Evolutionary conservation across 2,797 vertebrate genomes (phyloP), one percentile per base, ranked within the genome.

Genomic region (Enteromius fasciolatus): DNA sequence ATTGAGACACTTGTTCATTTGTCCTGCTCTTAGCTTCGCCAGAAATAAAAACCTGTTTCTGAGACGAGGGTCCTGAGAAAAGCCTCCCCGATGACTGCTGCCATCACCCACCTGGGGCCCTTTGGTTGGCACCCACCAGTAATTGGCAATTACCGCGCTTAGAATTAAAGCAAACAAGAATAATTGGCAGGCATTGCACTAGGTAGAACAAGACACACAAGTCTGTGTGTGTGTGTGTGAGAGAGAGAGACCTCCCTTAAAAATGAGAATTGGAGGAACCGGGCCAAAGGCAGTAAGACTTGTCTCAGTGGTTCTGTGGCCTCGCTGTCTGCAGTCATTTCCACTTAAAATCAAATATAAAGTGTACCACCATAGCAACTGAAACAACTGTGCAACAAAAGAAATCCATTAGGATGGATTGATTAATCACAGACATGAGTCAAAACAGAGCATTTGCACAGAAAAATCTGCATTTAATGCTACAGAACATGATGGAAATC

Each of bases 111-210:
- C 74, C 52, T 67, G 54, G 63, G 63, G 59, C 73, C 63, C 64
- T 87, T 63, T 63, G 80, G 72, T 85, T 86, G 86, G 85, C 81
- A 76, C 82, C 75, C 83, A 46, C 33, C 57, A 84, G 82, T 86
- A 83, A 83, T 82, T 85, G 83, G 66, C 84, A 86, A 84, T 84
- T 84, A 80, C 81, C 39, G 33, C 4, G 76, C 73, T 88, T 73
- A 67, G 73, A 87, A 84, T 85, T 83, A 87, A 89, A 88, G 88
- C 83, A 87, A 82, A 88, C 84, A 86, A 25, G 74, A 83, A 66
- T 82, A 83, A 85, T 81, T 87, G 82, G 86, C 88, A 84, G 28
- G 59, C 67, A 5, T 46, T n/a, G 39, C 48, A 33, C 64, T 86
- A 41, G 64, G 36, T 25, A 44, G 41, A 77, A 41, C 20, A 36